Percentiles rank a stretch among this genome's conserved stretches.
Evolutionary conservation across 2,888 invertebrate genomes (phyloP).

Genomic region (Carpatolechia fugitivella): DNA sequence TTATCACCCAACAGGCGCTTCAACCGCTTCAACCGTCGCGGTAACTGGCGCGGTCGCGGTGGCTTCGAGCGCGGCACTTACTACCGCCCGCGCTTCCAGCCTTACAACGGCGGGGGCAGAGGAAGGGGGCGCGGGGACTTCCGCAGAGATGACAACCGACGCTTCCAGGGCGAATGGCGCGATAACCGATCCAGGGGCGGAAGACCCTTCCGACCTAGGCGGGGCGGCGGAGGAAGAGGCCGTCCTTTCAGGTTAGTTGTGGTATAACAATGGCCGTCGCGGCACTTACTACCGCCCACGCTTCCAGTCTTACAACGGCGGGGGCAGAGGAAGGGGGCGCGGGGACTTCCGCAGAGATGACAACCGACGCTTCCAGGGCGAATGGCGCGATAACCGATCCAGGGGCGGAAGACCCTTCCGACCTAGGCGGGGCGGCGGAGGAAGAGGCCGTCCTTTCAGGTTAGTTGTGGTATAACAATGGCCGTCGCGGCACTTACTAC

Average conservation of each 20-base stretch:
- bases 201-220: conserved; percentile 61
- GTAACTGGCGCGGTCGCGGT: conserved; percentile 77
- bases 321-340: conserved; percentile 70
- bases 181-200: conserved; percentile 61
- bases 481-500: conserved; percentile 89
- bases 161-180: conserved; percentile 47
- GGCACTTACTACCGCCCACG: conserved; percentile 90
- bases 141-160: conserved; percentile 55
- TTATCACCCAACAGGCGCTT: background rate
- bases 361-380: conserved; percentile 46
- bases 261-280: too few species aligned
- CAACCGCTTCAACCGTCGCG: conserved; percentile 65
- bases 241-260: conserved; percentile 65
- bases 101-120: conserved; percentile 79
- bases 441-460: conserved; percentile 67
- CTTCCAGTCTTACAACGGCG: conserved; percentile 83
- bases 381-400: conserved; percentile 54
- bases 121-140: conserved; percentile 67
- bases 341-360: conserved; percentile 65
- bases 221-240: conserved; percentile 61
- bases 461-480: too few species aligned
- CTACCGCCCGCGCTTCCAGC: conserved; percentile 88
- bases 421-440: conserved; percentile 61
- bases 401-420: conserved; percentile 65
- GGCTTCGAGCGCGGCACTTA: conserved; percentile 87